A percentile compares a stretch with the other conserved stretches of the same genome.
Conservation (phyloP, 2,113 vertebrate species). For the Psilopogon haemacephalus region DNA sequence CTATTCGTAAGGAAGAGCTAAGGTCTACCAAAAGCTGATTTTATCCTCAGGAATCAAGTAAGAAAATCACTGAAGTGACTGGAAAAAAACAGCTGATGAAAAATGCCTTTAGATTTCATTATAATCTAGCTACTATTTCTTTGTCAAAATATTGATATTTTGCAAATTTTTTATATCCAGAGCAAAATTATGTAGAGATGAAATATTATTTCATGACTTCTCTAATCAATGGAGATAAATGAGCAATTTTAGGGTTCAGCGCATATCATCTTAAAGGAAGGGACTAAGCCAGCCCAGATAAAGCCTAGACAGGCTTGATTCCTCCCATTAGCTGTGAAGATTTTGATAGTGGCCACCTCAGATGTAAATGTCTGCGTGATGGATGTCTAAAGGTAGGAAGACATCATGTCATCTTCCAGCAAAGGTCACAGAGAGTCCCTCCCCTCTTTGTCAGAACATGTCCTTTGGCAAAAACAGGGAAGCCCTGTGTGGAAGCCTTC, state of each 20-base stretch:
- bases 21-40: background rate
- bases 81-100: background rate
- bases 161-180: background rate
- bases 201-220: background rate
- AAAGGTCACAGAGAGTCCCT: background rate
- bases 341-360: background rate
- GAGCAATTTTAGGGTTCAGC: background rate
- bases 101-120: background rate
- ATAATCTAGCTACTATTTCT: background rate
- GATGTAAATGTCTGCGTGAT: background rate
- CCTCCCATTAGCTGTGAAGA: background rate
- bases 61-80: background rate
- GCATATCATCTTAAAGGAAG: background rate
- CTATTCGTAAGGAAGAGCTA: background rate
- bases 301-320: background rate
- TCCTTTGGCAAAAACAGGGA: background rate
- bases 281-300: background rate
- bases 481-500: background rate
- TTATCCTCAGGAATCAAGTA: background rate
- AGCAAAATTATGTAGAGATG: background rate
- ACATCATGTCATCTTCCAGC: background rate
- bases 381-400: background rate
- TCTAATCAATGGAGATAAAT: background rate
- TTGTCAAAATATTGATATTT: background rate
- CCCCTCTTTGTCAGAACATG: background rate